Evolutionary conservation across 2,888 invertebrate species (phyloP).

Genomic region (Drosophila longiperda): DNA sequence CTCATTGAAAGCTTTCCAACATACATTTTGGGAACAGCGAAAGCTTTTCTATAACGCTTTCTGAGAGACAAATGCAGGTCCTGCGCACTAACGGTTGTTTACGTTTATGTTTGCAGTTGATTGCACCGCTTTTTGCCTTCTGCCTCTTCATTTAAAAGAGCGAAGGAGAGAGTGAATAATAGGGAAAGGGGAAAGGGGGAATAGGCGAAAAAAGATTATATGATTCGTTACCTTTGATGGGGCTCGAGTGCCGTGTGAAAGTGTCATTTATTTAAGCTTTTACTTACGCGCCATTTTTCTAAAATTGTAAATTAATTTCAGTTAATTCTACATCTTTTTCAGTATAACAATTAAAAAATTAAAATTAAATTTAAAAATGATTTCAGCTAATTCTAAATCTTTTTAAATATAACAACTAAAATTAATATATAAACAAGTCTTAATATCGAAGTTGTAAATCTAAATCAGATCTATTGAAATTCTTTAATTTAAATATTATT

Average conservation of each 20-base stretch:
- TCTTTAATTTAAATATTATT: background rate
- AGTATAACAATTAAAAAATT: background rate
- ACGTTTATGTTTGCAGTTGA: slow-evolving; percentile 71
- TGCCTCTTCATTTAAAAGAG: slow-evolving; percentile 31
- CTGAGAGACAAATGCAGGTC: slow-evolving; percentile 51
- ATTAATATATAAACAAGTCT: background rate
- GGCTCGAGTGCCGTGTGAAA: slow-evolving; percentile 32
- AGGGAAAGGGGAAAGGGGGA: too few species aligned
- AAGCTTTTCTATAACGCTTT: slow-evolving; percentile 34
- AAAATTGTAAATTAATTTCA: too few species aligned
- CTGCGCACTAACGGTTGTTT: slow-evolving; percentile 79
- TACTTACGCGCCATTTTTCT: slow-evolving; percentile 18
- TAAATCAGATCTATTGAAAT: background rate
- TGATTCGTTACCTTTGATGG: slow-evolving; percentile 22
- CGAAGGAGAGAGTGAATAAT: slow-evolving; percentile 1
- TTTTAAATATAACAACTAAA: background rate
- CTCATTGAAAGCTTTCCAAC: slow-evolving; percentile 69
- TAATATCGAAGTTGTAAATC: rapidly evolving
- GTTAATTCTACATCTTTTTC: too few species aligned
- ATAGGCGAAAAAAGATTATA: background rate
- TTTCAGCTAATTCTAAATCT: too few species aligned
- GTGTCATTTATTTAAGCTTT: slow-evolving; percentile 28
- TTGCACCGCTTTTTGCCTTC: slow-evolving; percentile 47
- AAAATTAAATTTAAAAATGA: background rate
- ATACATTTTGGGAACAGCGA: slow-evolving; percentile 8